Evolutionary conservation across 1,140 invertebrate species (phyloP).

Genomic region (Drosophila dunni): DNA sequence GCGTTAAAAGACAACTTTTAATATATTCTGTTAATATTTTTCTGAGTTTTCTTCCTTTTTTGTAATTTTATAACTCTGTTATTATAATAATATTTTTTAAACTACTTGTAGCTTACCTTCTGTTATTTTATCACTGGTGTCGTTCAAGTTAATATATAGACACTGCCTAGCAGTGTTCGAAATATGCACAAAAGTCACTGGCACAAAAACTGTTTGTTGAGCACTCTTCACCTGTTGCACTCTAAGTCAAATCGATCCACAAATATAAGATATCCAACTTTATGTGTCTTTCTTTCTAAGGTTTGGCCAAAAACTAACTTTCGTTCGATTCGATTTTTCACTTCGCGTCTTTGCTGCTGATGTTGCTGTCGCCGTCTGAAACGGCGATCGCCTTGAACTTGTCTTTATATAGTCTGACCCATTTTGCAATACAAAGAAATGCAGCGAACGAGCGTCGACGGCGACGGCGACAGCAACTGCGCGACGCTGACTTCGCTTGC

Average conservation of each 20-base stretch:
- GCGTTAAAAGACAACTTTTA: no score
- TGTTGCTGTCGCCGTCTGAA: slow-evolving; percentile 69
- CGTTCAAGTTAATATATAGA: slow-evolving; percentile 15
- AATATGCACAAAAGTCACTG: slow-evolving; percentile 43
- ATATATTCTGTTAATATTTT: no score
- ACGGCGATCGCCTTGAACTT: slow-evolving; percentile 86
- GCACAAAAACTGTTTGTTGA: slow-evolving; percentile 52
- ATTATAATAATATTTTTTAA: not conserved
- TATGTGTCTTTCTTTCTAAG: not conserved
- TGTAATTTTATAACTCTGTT: no score
- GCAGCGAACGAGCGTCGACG: slow-evolving; percentile 44
- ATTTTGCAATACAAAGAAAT: slow-evolving; percentile 82
- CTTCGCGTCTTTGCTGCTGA: slow-evolving; percentile 27
- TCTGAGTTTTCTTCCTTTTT: no score
- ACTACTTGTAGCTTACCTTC: not conserved
- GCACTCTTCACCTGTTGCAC: slow-evolving; percentile 72
- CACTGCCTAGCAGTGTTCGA: not conserved
- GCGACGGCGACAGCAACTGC: slow-evolving; percentile 29
- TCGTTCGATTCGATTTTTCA: slow-evolving; percentile 36
- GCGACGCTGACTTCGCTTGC: slow-evolving; percentile 2
- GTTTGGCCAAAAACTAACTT: slow-evolving; percentile 31
- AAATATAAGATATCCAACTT: slow-evolving; percentile 26
- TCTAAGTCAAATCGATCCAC: slow-evolving; percentile 13
- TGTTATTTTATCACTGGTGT: not conserved
- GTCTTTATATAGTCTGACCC: slow-evolving; percentile 86